A percentile compares a stretch with the other conserved stretches of the same genome.
Evolutionary conservation across 1,140 invertebrate species (phyloP).

Genomic region (Onthophagus taurus): DNA sequence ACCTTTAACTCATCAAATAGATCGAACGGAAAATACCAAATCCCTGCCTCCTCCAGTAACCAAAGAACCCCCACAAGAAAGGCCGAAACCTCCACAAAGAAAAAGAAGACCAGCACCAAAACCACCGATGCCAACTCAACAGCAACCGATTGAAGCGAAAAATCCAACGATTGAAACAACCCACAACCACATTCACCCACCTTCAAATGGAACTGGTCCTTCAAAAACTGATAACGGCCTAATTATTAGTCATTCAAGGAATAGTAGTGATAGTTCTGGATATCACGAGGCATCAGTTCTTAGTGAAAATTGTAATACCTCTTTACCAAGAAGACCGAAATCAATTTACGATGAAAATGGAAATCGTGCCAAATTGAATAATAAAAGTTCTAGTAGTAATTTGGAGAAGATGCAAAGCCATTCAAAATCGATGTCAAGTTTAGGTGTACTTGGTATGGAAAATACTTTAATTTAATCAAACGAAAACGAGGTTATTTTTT

Average conservation of each 20-base stretch:
- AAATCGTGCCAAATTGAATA: constrained; percentile 9
- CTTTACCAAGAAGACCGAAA: constrained; percentile 31
- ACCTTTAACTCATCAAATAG: too few relatives aligned
- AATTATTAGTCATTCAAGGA: constrained; percentile 56
- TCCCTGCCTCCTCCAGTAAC: constrained; percentile 14
- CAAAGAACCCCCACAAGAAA: constrained; percentile 30
- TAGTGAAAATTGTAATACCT: constrained; percentile 48
- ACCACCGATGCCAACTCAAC: constrained; percentile 37
- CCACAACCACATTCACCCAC: constrained; percentile 23
- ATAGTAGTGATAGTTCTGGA: constrained; percentile 66
- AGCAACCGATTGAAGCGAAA: constrained; percentile 5
- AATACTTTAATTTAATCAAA: not conserved
- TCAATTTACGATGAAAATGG: constrained; percentile 18
- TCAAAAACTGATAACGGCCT: constrained; percentile 26
- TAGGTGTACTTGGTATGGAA: constrained; percentile 22
- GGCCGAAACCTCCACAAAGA: constrained; percentile 41
- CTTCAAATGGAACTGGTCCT: not conserved
- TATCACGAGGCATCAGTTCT: constrained; percentile 65
- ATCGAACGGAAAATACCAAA: too few relatives aligned
- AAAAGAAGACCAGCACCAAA: constrained; percentile 52
- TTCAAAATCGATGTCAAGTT: constrained; percentile 34
- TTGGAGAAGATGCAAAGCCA: constrained; percentile 29
- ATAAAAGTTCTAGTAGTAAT: constrained; percentile 28
- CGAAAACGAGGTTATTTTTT: not conserved
- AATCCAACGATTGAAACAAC: constrained; percentile 12